These are phyloP conservation scores for Mythimna lalbum DNA, from an alignment of 2,888 invertebrate species.

Conservation along the genomic window DNA sequence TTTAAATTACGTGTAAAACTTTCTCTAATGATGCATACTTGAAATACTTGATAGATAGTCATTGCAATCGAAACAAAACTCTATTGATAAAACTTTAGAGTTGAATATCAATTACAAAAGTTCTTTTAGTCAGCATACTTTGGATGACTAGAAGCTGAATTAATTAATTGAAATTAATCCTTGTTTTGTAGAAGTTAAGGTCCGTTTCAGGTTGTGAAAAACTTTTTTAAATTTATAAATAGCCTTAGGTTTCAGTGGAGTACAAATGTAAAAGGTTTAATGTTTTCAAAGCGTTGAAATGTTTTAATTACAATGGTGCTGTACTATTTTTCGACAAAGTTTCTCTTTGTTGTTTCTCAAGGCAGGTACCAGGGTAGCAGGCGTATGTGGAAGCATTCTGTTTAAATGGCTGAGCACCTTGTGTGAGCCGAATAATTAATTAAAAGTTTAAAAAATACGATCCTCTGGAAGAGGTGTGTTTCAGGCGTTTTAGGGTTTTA, in stretches of 20 bases:
- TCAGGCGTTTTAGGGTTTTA: background rate
- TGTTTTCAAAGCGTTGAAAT: slow-evolving; percentile 65
- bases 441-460: slow-evolving; percentile 28
- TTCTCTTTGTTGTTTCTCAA: slow-evolving; percentile 59
- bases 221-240: slow-evolving; percentile 44
- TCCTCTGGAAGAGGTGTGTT: slow-evolving; percentile 7
- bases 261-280: slow-evolving; percentile 63
- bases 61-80: slow-evolving; percentile 29
- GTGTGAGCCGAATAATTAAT: slow-evolving; percentile 50
- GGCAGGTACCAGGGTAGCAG: slow-evolving; percentile 3
- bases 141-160: background rate
- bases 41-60: slow-evolving; percentile 1
- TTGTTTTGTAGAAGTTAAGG: slow-evolving; percentile 20
- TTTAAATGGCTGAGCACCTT: slow-evolving; percentile 32
- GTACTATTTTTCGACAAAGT: slow-evolving; percentile 60
- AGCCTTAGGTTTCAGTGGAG: slow-evolving; percentile 52
- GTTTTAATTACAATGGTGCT: slow-evolving; percentile 68
- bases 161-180: slow-evolving; percentile 22
- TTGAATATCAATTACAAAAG: slow-evolving; percentile 13
- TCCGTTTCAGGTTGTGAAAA: slow-evolving; percentile 20
- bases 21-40: slow-evolving; percentile 34
- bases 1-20: background rate
- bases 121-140: slow-evolving; percentile 20
- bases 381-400: slow-evolving; percentile 37
- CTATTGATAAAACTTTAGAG: background rate